A percentile compares a stretch with the other conserved stretches of the same genome.
phyloP scores from a whole-genome alignment of 2,797 vertebrate genomes.

The Meriones psammophilus region DNA sequence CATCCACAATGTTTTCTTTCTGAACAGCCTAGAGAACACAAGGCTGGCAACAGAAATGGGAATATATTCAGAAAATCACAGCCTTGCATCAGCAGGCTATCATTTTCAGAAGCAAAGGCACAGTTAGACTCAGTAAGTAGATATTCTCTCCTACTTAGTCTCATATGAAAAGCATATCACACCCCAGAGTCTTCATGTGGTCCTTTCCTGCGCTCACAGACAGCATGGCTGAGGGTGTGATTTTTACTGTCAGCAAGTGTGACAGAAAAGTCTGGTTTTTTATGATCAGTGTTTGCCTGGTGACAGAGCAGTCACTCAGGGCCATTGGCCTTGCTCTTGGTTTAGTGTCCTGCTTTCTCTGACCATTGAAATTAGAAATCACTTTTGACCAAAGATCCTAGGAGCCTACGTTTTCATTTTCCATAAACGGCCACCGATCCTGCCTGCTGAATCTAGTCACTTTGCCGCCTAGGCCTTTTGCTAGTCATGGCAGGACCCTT shows the following conservation, averaged over 20 bases:
- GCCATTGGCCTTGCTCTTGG: background rate
- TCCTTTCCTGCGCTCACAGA: background rate
- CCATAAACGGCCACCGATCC: background rate
- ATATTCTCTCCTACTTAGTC: slow-evolving; percentile 31
- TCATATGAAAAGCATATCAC: background rate
- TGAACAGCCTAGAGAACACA: slow-evolving; percentile 74
- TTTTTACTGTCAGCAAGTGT: background rate
- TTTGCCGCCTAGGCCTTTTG: slow-evolving; percentile 29
- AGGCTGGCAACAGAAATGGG: slow-evolving; percentile 62
- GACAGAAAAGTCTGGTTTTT: slow-evolving; percentile 28
- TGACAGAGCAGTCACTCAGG: background rate
- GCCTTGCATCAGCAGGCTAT: slow-evolving; percentile 49
- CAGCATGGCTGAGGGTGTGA: background rate
- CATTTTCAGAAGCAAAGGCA: slow-evolving; percentile 72
- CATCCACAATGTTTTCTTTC: slow-evolving; percentile 80
- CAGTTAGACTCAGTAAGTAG: background rate
- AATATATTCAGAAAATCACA: slow-evolving; percentile 78
- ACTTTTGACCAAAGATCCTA: slow-evolving; percentile 1
- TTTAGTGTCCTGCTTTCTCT: background rate
- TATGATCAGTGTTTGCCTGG: background rate
- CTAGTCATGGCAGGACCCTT: background rate
- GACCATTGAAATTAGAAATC: background rate
- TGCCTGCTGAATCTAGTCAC: background rate
- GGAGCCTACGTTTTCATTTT: background rate
- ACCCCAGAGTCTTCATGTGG: background rate